Base-by-base conservation (phyloP, 2,113 vertebrate genomes). In the Cephalopholis sonnerati region DNA sequence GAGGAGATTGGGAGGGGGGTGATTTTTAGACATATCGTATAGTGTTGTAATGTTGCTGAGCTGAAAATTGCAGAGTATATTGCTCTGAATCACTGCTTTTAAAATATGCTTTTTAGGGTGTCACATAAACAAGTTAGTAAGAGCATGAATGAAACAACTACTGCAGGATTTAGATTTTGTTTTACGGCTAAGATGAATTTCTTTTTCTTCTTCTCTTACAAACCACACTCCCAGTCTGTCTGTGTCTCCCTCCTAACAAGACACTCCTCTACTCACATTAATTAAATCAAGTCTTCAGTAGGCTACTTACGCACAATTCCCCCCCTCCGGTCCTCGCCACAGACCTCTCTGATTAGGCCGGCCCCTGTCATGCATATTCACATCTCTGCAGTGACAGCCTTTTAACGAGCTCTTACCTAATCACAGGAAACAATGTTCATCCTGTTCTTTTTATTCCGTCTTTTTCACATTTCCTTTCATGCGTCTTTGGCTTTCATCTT, bases 381-480 rank as follows among this genome's bases (percentile, higher is more conserved):
- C 96, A 96, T 95, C 95, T 94, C 93, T 87, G 93, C 95, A 93
- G 96, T 97, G 97, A 98, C 97, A 95, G 96, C 96, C 96, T 96
- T 97, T 98, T 98, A 99, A 99, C 97, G 96, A 99, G 97, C 97
- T 97, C 97, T 98, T 97, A 97, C 97, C 97, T 97, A 97, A 97
- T 99, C 97, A 97, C 96, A 94, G 93, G 91, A 97, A 98, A 98
- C 97, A 98, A 97, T 97, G 97, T 98, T 97, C 97, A 96, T 98
- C 97, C 97, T 97, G 96, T 98, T 97, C 95, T 96, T 96, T 95
- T 89, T 88, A 76, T 79, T 90, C 77, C 77, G 73, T 54, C 71
- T 80, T 36, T 87, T 78, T 29, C 85, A 87, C 87, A 27, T 87
- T 81, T 89, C 81, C 96, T 97, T 97, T 96, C 95, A 96, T 95